phyloP scores from a whole-genome alignment of 1,140 invertebrate species.

The Pteromalus puparum region DNA sequence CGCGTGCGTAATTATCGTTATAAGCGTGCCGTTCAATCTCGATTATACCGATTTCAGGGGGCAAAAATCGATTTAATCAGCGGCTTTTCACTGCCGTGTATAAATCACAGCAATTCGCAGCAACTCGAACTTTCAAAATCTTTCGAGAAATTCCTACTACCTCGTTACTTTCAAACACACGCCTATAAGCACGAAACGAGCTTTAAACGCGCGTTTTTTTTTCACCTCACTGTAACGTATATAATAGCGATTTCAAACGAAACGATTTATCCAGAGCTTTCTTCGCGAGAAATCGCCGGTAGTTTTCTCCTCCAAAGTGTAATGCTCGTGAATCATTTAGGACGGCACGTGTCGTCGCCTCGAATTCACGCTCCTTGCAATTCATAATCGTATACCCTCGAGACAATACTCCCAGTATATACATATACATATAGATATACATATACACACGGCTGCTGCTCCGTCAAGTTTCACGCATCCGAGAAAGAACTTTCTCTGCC shows the following conservation, averaged over 20 bases:
- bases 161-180: neutral
- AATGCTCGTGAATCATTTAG: neutral
- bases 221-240: too few species aligned
- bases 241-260: too few species aligned
- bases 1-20: too few species aligned
- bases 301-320: too few species aligned
- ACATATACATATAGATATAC: conserved; percentile 30
- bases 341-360: too few species aligned
- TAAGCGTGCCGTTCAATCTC: too few species aligned
- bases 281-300: neutral
- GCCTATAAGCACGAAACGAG: neutral
- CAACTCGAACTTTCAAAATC: too few species aligned
- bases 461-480: conserved; percentile 48
- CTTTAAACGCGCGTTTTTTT: neutral
- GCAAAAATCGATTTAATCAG: too few species aligned
- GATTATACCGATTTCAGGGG: too few species aligned
- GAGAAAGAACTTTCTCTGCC: conserved; percentile 71
- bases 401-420: neutral
- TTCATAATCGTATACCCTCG: too few species aligned
- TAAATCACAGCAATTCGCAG: neutral
- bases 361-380: too few species aligned
- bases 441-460: conserved; percentile 10
- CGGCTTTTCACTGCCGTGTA: neutral
- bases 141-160: neutral
- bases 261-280: neutral